These are phyloP conservation scores for Amphipoea oculea DNA, from an alignment of 2,888 invertebrate genomes.

Conservation along the genomic window DNA sequence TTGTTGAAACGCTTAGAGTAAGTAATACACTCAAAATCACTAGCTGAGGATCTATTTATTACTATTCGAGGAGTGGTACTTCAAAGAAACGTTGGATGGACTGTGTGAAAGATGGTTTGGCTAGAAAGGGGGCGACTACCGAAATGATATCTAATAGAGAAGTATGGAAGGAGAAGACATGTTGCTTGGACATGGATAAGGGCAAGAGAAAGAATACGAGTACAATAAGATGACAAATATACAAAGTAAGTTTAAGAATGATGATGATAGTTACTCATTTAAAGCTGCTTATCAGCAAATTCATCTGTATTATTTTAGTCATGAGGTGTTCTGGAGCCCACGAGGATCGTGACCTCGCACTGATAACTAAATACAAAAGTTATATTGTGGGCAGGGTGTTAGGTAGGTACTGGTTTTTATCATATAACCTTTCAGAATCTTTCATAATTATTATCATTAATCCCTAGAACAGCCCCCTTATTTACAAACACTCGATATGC, in stretches of 20 bases:
- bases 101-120: not conserved
- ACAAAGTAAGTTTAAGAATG: not conserved
- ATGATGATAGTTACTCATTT: not conserved
- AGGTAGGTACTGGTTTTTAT: not conserved
- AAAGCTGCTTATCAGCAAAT: not conserved
- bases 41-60: not conserved
- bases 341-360: not conserved
- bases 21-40: not conserved
- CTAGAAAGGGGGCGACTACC: no score
- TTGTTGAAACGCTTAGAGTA: no score
- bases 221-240: not conserved
- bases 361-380: not conserved
- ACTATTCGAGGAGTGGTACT: not conserved
- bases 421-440: not conserved
- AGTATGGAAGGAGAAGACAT: not conserved
- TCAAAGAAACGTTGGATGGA: not conserved
- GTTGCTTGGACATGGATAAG: not conserved
- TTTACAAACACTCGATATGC: no score
- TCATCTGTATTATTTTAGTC: not conserved
- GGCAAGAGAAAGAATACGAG: not conserved
- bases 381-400: not conserved
- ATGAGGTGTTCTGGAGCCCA: not conserved
- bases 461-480: constrained; percentile 5
- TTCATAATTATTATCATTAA: not conserved
- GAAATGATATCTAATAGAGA: not conserved